A percentile compares a stretch with the other conserved stretches of the same genome.
phyloP scores from a whole-genome alignment of 2,888 invertebrate species.

The Erynnis tages region DNA sequence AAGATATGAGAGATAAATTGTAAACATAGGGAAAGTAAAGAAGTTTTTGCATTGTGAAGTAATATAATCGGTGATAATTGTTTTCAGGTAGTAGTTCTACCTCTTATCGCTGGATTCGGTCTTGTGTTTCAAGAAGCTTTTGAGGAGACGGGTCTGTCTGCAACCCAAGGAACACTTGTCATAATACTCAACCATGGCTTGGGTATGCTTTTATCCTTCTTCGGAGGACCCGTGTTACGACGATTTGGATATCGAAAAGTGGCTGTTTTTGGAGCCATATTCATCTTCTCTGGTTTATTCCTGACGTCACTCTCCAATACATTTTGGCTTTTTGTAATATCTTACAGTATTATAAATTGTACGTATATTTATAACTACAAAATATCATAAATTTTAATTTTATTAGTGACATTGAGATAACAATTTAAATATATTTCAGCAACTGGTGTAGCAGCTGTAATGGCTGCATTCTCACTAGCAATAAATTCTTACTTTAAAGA shows the following conservation, averaged over 20 bases:
- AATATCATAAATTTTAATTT: slow-evolving; percentile 75
- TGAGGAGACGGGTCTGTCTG: slow-evolving; percentile 75
- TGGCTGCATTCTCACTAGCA: slow-evolving; percentile 83
- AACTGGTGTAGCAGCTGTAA: slow-evolving; percentile 81
- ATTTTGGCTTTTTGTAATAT: slow-evolving; percentile 82
- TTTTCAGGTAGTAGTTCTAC: slow-evolving; percentile 76
- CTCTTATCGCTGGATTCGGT: slow-evolving; percentile 84
- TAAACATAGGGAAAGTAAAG: too few species aligned
- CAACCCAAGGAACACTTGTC: slow-evolving; percentile 83
- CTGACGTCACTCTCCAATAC: slow-evolving; percentile 79
- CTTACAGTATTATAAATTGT: slow-evolving; percentile 87
- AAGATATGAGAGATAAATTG: too few species aligned
- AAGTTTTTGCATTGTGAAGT: too few species aligned
- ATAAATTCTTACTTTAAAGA: slow-evolving; percentile 84
- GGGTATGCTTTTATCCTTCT: slow-evolving; percentile 84
- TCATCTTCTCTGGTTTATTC: slow-evolving; percentile 81
- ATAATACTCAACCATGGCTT: slow-evolving; percentile 85
- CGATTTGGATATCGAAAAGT: slow-evolving; percentile 85
- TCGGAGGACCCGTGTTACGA: slow-evolving; percentile 84
- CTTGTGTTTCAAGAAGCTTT: slow-evolving; percentile 85
- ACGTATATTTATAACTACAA: slow-evolving; percentile 67
- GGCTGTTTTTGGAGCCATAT: slow-evolving; percentile 78
- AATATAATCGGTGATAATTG: too few species aligned
- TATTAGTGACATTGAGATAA: too few species aligned
- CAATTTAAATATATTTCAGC: slow-evolving; percentile 80